Evolutionary conservation across 2,797 vertebrate genomes (phyloP), one percentile per base, ranked within the genome.

Genomic region (Lagorchestes hirsutus): DNA sequence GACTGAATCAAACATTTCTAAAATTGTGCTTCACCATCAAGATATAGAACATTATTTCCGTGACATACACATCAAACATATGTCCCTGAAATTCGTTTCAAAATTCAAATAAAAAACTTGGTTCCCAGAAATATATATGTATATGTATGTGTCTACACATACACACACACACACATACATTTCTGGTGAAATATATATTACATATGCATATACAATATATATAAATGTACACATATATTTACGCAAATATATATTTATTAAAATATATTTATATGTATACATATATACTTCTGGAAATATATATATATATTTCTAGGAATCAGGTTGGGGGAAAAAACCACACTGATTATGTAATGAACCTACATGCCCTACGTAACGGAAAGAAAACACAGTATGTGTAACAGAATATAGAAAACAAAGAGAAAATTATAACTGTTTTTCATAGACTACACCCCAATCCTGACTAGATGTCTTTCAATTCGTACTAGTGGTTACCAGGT

Each of bases 1-100:
- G 54, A 95, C n/a, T 46, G 94, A 82, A 91, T 94, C 57, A 94
- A 95, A 46, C 55, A 93, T 31, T 82, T 91, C 40, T 82, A 82
- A 46, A 82, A 82, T 11, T 46, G 8, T 95, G 67, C 55, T 50
- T 94, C 34, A 67, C 28, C 46, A 67, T 34, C 14, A 59, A 82
- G 74, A 82, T 46, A 82, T 46, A 82, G n/a, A 82, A 82, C 22
- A 82, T 82, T 82, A 31, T 90, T 74, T 90, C n/a, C 34, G 46
- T 5, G 27, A 62, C 5, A 50, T 74, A 92, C 56, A 97, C 87
- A 90, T 94, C 55, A 93, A 27, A 18, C 40, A 12, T 92, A 93
- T 93, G 87, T 50, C 54, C 4, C 4, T 29, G 67, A 55, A n/a
- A 31, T 90, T 96, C 52, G 62, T 34, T 95, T 93, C 54, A 82